Evolutionary conservation across 2,797 vertebrate species (phyloP), one percentile per base, ranked within the genome.

Genomic region (Vespertilio murinus): DNA sequence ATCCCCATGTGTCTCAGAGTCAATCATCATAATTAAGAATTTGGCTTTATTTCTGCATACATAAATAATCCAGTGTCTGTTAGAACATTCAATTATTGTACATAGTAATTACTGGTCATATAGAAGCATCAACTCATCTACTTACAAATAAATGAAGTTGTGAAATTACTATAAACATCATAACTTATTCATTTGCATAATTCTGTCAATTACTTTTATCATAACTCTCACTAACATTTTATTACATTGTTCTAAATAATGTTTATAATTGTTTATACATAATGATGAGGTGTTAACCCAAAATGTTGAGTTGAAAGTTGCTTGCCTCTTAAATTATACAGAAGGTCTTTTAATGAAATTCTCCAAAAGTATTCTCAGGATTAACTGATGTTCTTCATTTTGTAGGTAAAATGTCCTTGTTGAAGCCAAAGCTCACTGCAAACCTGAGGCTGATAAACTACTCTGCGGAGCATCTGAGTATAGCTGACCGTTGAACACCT

Each of bases 261-360:
- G 47, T 13, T 85, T 88, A 77, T 25, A 77, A 59, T 6, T 84
- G n/a, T 83, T 85, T 82, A 83, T 90, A 95, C 83, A 75, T 64
- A 47, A 73, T 8, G 28, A 77, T 54, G 11, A 45, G 2, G 23
- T 78, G 17, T 70, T 61, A 90, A 67, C 17, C 20, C 5, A 33
- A 74, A 71, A 95, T 69, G 88, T 70, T 20, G 35, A 85, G n/a
- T 10, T 93, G 64, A 73, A 79, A 67, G 54, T 14, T 40, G 40
- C 42, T 70, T 84, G 91, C 6, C 33, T 69, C 33, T 69, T 77
- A 59, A 90, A 70, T 83, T 64, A 73, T n/a, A 74, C 6, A 70
- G n/a, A 54, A 78, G 49, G 2, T 77, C 47, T 89, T 89, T 85
- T 70, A 79, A 74, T 67, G 42, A 86, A 69, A 86, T 59, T 49